Evolutionary conservation across 2,888 invertebrate genomes (phyloP).

Genomic region (Drosophila siamana): DNA sequence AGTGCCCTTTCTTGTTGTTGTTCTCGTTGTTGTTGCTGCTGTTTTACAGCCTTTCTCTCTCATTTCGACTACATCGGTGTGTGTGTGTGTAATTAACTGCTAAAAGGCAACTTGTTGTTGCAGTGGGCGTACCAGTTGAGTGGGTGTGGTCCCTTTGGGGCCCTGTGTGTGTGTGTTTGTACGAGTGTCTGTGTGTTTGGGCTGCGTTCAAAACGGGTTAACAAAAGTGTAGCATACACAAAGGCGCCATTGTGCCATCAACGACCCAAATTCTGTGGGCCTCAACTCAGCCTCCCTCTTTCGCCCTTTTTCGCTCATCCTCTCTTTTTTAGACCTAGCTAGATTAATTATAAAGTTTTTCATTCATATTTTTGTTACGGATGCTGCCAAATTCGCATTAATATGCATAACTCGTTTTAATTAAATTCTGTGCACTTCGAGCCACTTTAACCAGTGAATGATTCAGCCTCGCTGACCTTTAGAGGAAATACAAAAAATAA

Average conservation of each 20-base stretch:
- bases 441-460: too few relatives aligned
- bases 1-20: conserved; percentile 37
- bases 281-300: conserved; percentile 24
- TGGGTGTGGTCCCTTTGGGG: conserved; percentile 58
- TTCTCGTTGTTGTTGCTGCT: conserved; percentile 20
- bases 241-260: conserved; percentile 76
- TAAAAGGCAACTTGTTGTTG: conserved; percentile 80
- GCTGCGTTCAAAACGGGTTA: conserved; percentile 67
- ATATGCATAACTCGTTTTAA: conserved; percentile 66
- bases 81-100: conserved; percentile 71
- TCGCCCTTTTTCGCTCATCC: neutral
- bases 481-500: neutral
- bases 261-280: conserved; percentile 72
- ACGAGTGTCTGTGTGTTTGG: conserved; percentile 31
- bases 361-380: conserved; percentile 52
- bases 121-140: conserved; percentile 53
- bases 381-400: conserved; percentile 56
- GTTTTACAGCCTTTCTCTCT: conserved; percentile 31
- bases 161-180: conserved; percentile 27
- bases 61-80: conserved; percentile 5
- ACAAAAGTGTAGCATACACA: conserved; percentile 81
- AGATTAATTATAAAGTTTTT: conserved; percentile 73
- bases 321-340: conserved; percentile 17
- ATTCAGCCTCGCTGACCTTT: neutral
- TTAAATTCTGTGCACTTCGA: conserved; percentile 48